These are phyloP conservation scores for Leptinotarsa juncta DNA, from an alignment of 2,888 invertebrate species.

Conservation along the genomic window DNA sequence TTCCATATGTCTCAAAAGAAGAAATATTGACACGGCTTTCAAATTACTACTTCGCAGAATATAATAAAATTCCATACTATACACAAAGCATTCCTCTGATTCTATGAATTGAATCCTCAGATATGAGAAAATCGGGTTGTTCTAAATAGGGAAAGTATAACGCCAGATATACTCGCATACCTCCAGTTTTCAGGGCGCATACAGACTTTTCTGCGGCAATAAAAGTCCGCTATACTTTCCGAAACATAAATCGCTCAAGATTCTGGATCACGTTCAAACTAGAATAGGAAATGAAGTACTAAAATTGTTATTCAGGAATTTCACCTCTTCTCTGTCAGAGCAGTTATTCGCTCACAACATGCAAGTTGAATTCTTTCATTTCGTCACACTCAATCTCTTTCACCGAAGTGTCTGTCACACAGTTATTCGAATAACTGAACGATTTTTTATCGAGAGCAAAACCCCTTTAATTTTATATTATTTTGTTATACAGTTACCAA, in stretches of 20 bases:
- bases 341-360: conserved; percentile 8
- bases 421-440: neutral
- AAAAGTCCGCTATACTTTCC: conserved; percentile 21
- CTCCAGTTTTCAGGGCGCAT: conserved; percentile 6
- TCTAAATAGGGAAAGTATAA: conserved; percentile 8
- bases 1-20: no score
- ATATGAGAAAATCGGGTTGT: conserved; percentile 15
- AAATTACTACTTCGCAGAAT: neutral
- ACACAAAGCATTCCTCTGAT: neutral
- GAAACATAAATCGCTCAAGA: conserved; percentile 25
- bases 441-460: neutral
- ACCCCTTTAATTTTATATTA: no score
- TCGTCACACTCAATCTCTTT: neutral
- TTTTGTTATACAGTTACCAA: no score
- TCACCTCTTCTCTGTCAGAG: conserved; percentile 3
- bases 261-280: conserved; percentile 23
- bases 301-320: conserved; percentile 23
- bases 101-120: neutral
- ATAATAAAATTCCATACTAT: neutral
- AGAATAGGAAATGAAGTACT: conserved; percentile 26
- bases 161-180: conserved; percentile 13
- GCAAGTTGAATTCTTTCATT: neutral
- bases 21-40: no score
- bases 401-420: neutral
- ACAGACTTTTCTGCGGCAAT: conserved; percentile 23